A percentile compares a stretch with the other conserved stretches of the same genome.
phyloP scores from a whole-genome alignment of 2,797 vertebrate species.

The Hippoglossus hippoglossus region DNA sequence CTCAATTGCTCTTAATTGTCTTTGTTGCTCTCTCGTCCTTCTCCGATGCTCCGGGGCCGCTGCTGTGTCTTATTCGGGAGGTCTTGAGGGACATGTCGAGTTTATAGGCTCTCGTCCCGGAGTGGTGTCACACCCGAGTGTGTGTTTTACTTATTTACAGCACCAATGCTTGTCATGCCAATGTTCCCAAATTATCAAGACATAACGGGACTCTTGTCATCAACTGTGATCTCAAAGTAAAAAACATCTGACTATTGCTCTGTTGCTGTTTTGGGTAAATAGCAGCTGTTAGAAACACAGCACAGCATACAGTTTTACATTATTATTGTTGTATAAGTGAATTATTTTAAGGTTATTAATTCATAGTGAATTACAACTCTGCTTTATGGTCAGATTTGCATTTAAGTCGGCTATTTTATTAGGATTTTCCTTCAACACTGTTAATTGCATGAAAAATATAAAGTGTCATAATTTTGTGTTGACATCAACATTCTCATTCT shows the following conservation, averaged over 20 bases:
- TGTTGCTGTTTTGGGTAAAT: constrained; percentile 40
- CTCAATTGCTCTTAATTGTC: constrained; percentile 31
- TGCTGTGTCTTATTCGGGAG: constrained; percentile 46
- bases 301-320: constrained; percentile 1
- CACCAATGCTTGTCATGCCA: constrained; percentile 62
- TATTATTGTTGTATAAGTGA: no score
- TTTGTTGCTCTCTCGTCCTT: constrained; percentile 5
- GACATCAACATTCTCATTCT: no score
- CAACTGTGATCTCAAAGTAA: constrained; percentile 51
- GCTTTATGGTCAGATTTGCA: background rate
- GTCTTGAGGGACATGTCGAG: constrained; percentile 63
- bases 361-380: background rate
- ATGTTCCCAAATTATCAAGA: constrained; percentile 72
- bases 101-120: constrained; percentile 56
- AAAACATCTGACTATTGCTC: constrained; percentile 43
- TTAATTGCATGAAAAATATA: background rate
- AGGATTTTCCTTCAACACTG: background rate
- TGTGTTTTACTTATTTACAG: constrained; percentile 77
- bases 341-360: background rate
- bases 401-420: background rate
- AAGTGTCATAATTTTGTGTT: no score
- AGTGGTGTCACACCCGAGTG: constrained; percentile 64
- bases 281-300: constrained; percentile 35
- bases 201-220: constrained; percentile 67
- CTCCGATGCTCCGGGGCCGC: constrained; percentile 33